Base-by-base conservation (phyloP, 2,797 vertebrate species). In the Galaxias olidus region DNA sequence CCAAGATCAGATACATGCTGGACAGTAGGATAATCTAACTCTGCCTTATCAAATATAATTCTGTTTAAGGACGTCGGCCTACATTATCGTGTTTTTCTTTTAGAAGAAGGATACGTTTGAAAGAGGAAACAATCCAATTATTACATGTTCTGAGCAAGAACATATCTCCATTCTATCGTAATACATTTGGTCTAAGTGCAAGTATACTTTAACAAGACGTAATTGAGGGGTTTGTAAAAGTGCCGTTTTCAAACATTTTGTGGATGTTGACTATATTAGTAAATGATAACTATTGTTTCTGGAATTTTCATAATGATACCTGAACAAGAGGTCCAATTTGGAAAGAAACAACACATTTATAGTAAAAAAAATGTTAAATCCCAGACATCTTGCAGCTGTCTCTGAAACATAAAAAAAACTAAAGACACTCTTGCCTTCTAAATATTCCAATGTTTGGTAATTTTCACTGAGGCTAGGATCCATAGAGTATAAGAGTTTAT, bases 121-220 rank as follows among this genome's bases (percentile, higher is more conserved):
- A 30, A 30, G 30, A 30, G 30, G 30, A 30, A 30, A 30, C 30
- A 30, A 30, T 3, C 3, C 30, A 30, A 30, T 30, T 30, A 30
- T 2, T n/a, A n/a, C n/a, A n/a, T 3, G 30, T 30, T 30, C 30
- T 6, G 6, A 30, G 30, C 30, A 30, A 30, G 30, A 30, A 30
- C 6, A 3, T 2, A 30, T 30, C 30, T 30, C 30, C 2, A 30
- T 30, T 30, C 30, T 30, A 30, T 30, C 30, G 6, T 44, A 54
- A 4, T 54, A 1, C 45, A 53, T 57, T 58, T 63, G 54, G 59
- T 61, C 73, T 81, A 84, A 78, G 83, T 84, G 82, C 81, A 84
- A 78, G 83, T 84, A 80, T 68, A 65, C 57, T 70, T 72, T 58
- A 66, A 60, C 63, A 62, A 57, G 66, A 59, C 65, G 43, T 53